Conservation (phyloP, 1,140 invertebrate genomes). For the Megalonaias nervosa region DNA sequence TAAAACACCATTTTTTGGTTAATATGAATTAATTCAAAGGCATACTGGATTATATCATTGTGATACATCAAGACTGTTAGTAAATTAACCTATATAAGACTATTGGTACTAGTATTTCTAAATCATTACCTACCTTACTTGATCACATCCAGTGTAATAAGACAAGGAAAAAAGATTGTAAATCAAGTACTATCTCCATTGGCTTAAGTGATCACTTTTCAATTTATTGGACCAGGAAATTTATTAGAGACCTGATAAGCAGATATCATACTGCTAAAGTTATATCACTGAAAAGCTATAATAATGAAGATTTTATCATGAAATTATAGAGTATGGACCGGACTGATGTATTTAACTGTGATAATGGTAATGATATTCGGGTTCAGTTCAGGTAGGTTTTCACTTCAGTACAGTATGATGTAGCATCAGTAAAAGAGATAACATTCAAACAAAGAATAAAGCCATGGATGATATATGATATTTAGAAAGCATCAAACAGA, state of each 20-base stretch:
- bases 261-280: conserved; percentile 12
- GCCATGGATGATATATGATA: conserved; percentile 8
- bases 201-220: conserved; percentile 15
- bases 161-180: conserved; percentile 4
- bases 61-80: too few relatives aligned
- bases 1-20: too few relatives aligned
- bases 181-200: conserved; percentile 10
- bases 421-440: not conserved
- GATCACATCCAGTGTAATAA: too few relatives aligned
- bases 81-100: too few relatives aligned
- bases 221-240: conserved; percentile 12
- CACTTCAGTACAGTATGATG: too few relatives aligned
- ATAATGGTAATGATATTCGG: too few relatives aligned
- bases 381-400: too few relatives aligned
- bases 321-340: conserved; percentile 8
- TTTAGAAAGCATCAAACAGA: conserved; percentile 16
- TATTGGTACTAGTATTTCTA: too few relatives aligned
- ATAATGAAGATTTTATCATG: conserved; percentile 8
- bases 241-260: not conserved
- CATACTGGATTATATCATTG: too few relatives aligned
- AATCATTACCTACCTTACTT: too few relatives aligned
- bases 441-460: conserved; percentile 9
- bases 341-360: conserved; percentile 7
- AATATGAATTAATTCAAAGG: too few relatives aligned
- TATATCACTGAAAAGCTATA: conserved; percentile 18